Evolutionary conservation across 2,113 vertebrate genomes (phyloP).

Genomic region (Cyanoliseus patagonus): DNA sequence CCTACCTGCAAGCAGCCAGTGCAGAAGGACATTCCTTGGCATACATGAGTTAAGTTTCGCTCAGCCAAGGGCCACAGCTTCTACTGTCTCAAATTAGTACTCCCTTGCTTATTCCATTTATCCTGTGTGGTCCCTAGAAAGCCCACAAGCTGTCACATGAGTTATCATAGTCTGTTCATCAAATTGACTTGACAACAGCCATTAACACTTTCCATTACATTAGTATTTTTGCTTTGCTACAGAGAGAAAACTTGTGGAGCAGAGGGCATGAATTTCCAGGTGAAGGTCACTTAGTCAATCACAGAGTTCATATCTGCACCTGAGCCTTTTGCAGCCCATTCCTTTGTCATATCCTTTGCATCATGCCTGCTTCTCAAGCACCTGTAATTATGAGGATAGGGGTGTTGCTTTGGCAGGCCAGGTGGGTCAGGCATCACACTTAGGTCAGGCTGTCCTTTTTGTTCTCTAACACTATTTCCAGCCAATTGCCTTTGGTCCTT

Average conservation of each 20-base stretch:
- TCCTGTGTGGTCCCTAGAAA: background rate
- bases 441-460: background rate
- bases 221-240: background rate
- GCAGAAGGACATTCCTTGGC: background rate
- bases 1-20: background rate
- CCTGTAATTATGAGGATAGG: background rate
- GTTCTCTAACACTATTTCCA: background rate
- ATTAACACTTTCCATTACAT: background rate
- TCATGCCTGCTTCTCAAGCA: background rate
- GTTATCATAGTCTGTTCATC: background rate
- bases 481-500: background rate
- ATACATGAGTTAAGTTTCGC: background rate
- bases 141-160: background rate
- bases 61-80: background rate
- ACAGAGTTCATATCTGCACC: background rate
- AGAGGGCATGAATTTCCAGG: background rate
- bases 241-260: background rate
- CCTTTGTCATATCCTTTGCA: background rate
- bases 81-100: background rate
- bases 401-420: background rate
- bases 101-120: background rate
- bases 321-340: background rate
- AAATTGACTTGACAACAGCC: background rate
- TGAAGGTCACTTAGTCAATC: background rate
- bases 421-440: background rate